These are phyloP conservation scores for Hiodon tergisus DNA, from an alignment of 2,113 vertebrate species.

Conservation along the genomic window DNA sequence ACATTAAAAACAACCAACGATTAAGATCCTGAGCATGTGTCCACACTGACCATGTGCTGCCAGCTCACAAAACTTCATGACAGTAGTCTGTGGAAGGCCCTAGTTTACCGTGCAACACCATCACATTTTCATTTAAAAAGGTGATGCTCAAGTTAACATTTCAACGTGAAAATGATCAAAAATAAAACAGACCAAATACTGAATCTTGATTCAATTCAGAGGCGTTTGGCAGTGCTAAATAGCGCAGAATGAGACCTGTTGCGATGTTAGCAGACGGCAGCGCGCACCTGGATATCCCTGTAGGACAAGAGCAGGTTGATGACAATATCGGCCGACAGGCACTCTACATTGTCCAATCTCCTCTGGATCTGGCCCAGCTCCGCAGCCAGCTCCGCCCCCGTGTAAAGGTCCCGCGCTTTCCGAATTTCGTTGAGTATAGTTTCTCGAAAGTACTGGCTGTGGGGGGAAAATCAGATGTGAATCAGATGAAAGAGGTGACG, in stretches of 20 bases:
- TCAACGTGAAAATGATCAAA: background rate
- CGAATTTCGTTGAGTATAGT: conserved; percentile 91
- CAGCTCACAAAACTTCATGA: too few relatives aligned
- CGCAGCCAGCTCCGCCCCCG: conserved; percentile 78
- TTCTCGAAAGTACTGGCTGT: conserved; percentile 89
- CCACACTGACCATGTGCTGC: too few relatives aligned
- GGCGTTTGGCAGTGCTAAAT: background rate
- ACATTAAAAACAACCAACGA: too few relatives aligned
- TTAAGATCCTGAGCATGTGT: too few relatives aligned
- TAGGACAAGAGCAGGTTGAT: conserved; percentile 95
- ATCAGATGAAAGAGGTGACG: too few relatives aligned
- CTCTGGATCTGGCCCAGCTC: conserved; percentile 89
- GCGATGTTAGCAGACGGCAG: background rate
- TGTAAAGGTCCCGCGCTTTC: conserved; percentile 85
- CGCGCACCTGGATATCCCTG: conserved; percentile 88
- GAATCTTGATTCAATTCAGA: background rate
- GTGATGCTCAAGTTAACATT: background rate
- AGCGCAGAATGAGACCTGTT: background rate
- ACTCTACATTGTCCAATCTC: conserved; percentile 89
- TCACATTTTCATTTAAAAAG: too few relatives aligned
- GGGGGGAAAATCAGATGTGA: conserved; percentile 28
- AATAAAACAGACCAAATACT: background rate
- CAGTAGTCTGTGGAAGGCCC: too few relatives aligned
- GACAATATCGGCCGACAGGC: conserved; percentile 91
- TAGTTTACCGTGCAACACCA: too few relatives aligned